Percentiles rank a stretch among this genome's conserved stretches.
Evolutionary conservation across 2,797 vertebrate species (phyloP).

Genomic region (Hipposideros larvatus): DNA sequence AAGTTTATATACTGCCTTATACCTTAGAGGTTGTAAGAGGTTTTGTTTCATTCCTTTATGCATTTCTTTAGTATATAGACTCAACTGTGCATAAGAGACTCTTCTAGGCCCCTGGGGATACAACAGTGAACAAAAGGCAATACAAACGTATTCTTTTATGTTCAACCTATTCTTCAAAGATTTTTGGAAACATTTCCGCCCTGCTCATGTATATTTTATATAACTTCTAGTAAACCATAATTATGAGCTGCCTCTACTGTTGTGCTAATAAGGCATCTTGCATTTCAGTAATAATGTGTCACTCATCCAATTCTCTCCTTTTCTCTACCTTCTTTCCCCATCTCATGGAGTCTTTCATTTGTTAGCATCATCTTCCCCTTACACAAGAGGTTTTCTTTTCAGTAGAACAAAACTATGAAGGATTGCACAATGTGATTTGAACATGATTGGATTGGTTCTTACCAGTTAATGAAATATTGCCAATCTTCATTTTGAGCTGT

Average conservation of each 20-base stretch:
- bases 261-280: not conserved
- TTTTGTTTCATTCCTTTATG: conserved; percentile 19
- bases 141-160: not conserved
- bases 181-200: not conserved
- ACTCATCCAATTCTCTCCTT: not conserved
- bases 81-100: not conserved
- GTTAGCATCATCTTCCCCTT: not conserved
- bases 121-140: not conserved
- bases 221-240: not conserved
- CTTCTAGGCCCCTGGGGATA: not conserved
- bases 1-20: not conserved
- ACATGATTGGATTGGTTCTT: not conserved
- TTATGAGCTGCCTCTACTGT: not conserved
- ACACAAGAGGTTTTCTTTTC: conserved; percentile 15
- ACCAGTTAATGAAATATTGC: not conserved
- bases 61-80: not conserved
- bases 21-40: not conserved
- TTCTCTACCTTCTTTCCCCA: not conserved
- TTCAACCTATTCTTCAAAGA: not conserved
- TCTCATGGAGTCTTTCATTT: not conserved
- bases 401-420: not conserved
- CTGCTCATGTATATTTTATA: conserved; percentile 17
- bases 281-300: not conserved
- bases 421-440: not conserved
- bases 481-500: conserved; percentile 36